Conservation (phyloP, 2,113 vertebrate species). For the Thomomys bottae region DNA sequence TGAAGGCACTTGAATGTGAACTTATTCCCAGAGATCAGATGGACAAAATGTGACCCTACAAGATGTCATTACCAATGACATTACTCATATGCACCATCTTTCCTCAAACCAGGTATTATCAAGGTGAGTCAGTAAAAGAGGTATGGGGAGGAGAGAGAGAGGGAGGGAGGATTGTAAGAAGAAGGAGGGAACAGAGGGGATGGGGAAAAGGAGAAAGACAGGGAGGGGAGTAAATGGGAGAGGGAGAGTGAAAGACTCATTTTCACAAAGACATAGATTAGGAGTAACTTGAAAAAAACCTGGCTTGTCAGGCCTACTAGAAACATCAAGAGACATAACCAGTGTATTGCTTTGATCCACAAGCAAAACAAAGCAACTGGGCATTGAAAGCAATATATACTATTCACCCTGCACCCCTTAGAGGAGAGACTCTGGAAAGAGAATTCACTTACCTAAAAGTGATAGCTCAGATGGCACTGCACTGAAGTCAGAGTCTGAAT, state of each 20-base stretch:
- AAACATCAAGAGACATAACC: conserved; percentile 93
- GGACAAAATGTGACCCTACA: conserved; percentile 90
- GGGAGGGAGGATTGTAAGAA: too few relatives aligned
- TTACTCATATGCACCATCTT: conserved; percentile 69
- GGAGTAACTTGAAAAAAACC: conserved; percentile 82
- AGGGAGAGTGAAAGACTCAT: conserved; percentile 85
- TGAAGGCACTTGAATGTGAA: conserved; percentile 92
- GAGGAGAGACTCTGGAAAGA: conserved; percentile 93
- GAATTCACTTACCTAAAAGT: conserved; percentile 92
- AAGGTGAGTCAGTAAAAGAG: conserved; percentile 82
- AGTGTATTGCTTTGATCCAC: conserved; percentile 92
- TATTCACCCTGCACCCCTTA: conserved; percentile 88
- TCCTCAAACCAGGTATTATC: conserved; percentile 77
- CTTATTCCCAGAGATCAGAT: conserved; percentile 92
- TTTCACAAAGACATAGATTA: conserved; percentile 69
- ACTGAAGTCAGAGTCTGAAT: conserved; percentile 81
- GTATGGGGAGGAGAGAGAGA: too few relatives aligned
- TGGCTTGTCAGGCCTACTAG: conserved; percentile 92
- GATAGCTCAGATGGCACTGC: conserved; percentile 84
- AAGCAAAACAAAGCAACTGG: conserved; percentile 85
- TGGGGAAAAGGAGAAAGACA: conserved; percentile 73
- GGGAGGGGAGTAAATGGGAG: conserved; percentile 91
- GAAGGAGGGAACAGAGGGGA: too few relatives aligned
- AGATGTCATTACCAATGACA: conserved; percentile 78
- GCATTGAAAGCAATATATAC: conserved; percentile 85